Evolutionary conservation across 2,888 invertebrate genomes (phyloP).

Genomic region (Petrophora chlorosata): DNA sequence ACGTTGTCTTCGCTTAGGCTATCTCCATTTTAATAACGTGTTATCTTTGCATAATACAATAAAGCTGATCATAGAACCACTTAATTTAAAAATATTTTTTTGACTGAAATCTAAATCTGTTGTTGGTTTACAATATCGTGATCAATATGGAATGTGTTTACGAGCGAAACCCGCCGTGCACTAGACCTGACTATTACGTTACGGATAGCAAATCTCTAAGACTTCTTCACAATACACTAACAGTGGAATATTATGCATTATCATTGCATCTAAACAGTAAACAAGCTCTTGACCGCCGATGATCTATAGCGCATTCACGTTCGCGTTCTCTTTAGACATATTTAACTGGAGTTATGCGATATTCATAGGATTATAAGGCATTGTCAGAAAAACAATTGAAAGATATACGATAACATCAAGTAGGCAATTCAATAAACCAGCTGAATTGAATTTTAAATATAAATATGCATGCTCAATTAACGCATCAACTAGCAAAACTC

Average conservation of each 20-base stretch:
- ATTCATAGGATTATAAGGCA: too few species aligned
- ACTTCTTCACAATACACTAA: not conserved
- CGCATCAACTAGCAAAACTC: too few species aligned
- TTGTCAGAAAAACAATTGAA: not conserved
- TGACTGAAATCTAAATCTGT: too few species aligned
- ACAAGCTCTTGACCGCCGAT: not conserved
- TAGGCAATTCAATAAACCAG: not conserved
- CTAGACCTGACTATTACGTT: slow-evolving; percentile 9
- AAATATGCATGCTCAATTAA: too few species aligned
- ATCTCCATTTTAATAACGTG: too few species aligned
- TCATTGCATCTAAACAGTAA: slow-evolving; percentile 5
- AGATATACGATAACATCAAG: not conserved
- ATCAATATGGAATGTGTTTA: not conserved
- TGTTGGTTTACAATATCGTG: not conserved
- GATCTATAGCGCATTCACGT: not conserved
- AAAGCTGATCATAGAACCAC: too few species aligned
- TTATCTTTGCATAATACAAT: too few species aligned
- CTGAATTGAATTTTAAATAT: not conserved
- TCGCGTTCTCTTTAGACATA: too few species aligned
- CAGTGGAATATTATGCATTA: not conserved
- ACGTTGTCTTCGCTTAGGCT: too few species aligned
- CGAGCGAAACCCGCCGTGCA: not conserved
- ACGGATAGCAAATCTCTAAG: slow-evolving; percentile 1
- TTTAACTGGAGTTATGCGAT: too few species aligned
- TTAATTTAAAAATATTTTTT: too few species aligned